phyloP scores from a whole-genome alignment of 2,113 vertebrate species.

The Gasterosteus aculeatus region DNA sequence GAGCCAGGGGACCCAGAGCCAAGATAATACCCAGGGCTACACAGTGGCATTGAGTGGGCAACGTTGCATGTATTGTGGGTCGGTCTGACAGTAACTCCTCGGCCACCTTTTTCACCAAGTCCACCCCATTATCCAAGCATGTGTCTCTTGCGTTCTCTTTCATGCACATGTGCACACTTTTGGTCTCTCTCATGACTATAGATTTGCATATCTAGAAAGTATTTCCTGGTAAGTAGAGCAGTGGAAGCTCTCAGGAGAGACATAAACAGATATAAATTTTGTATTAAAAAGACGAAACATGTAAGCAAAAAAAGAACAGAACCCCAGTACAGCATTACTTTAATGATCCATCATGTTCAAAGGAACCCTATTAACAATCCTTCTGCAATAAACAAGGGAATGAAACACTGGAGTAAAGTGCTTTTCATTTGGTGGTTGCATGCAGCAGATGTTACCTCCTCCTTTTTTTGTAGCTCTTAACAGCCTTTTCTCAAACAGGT shows the following conservation, averaged over 20 bases:
- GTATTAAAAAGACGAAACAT: constrained; percentile 79
- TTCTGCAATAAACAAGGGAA: constrained; percentile 76
- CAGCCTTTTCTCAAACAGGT: constrained; percentile 39
- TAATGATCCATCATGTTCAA: constrained; percentile 83
- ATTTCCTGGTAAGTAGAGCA: constrained; percentile 83
- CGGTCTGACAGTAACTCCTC: no score
- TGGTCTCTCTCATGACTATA: constrained; percentile 55
- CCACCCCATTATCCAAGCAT: constrained; percentile 15
- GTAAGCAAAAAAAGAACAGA: constrained; percentile 80
- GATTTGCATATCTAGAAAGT: constrained; percentile 81
- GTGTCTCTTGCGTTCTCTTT: constrained; percentile 19
- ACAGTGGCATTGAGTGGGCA: no score
- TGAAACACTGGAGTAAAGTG: constrained; percentile 73
- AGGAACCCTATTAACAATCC: constrained; percentile 74
- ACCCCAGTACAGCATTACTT: constrained; percentile 78
- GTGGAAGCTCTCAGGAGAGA: constrained; percentile 77
- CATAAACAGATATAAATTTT: constrained; percentile 74
- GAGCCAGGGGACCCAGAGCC: no score
- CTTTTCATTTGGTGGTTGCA: constrained; percentile 65
- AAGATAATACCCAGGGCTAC: no score
- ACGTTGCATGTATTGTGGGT: no score
- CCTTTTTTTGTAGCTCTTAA: constrained; percentile 42
- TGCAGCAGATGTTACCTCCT: constrained; percentile 68
- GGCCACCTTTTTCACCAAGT: no score
- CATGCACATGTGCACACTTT: constrained; percentile 24